Percentiles rank a stretch among this genome's conserved stretches.
Conservation (phyloP, 2,797 vertebrate species). For the Coreius guichenoti region DNA sequence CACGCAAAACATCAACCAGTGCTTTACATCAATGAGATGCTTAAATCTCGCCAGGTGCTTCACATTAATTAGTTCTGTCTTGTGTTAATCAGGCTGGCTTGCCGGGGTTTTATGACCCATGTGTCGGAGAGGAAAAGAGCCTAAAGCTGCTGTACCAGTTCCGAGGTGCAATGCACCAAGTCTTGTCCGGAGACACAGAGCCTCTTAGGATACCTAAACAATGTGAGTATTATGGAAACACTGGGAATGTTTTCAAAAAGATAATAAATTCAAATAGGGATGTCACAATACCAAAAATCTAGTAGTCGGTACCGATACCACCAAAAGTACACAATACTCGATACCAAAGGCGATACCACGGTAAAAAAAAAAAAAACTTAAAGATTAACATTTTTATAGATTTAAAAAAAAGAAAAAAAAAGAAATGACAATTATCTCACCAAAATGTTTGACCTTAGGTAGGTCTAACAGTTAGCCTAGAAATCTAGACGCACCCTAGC, state of each 20-base stretch:
- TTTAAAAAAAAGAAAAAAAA: too few species aligned
- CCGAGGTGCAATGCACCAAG: constrained; percentile 94
- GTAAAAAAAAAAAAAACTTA: too few species aligned
- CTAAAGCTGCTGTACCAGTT: constrained; percentile 98
- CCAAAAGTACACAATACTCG: too few species aligned
- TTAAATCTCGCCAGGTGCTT: neutral
- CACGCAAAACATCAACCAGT: neutral
- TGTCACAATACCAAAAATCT: too few species aligned
- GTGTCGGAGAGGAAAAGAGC: constrained; percentile 95
- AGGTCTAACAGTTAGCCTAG: too few species aligned
- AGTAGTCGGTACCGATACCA: too few species aligned
- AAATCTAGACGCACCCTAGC: too few species aligned
- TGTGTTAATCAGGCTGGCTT: constrained; percentile 83
- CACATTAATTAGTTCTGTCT: neutral
- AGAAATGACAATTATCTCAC: too few species aligned
- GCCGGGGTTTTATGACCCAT: constrained; percentile 96
- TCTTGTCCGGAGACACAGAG: constrained; percentile 89
- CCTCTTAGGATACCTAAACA: constrained; percentile 97
- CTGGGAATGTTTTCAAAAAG: neutral
- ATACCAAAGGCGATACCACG: too few species aligned
- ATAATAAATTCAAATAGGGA: neutral
- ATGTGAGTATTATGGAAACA: constrained; percentile 77
- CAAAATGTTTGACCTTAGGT: too few species aligned
- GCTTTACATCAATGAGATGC: neutral
- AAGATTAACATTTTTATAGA: too few species aligned